Conservation (phyloP, 2,113 vertebrate species). For the Martes martes region DNA sequence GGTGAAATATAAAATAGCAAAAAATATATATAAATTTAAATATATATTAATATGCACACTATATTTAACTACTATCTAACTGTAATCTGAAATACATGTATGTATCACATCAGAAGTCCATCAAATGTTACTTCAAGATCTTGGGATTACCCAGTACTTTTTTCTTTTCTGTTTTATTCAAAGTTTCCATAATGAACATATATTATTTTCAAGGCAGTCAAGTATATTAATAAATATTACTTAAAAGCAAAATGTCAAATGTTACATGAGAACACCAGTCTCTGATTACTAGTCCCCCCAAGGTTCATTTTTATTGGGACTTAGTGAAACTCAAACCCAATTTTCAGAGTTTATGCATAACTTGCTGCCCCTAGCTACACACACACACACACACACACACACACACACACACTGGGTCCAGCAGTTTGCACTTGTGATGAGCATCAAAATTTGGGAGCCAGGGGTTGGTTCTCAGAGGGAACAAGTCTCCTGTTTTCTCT, state of each 20-base stretch:
- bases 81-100: neutral
- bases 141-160: neutral
- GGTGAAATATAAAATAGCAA: neutral
- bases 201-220: neutral
- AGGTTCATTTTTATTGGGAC: conserved; percentile 2
- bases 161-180: neutral
- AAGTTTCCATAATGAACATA: neutral
- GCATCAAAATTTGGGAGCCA: neutral
- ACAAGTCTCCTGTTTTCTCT: neutral
- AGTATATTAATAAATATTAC: neutral
- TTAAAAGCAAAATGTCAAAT: neutral
- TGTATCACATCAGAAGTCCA: neutral
- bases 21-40: neutral
- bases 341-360: neutral
- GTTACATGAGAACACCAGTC: neutral
- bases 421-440: neutral
- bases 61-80: neutral
- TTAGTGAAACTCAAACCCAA: neutral
- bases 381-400: neutral
- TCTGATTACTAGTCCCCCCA: neutral
- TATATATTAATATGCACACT: neutral
- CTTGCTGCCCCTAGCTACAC: neutral
- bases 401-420: neutral
- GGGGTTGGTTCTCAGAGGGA: neutral
- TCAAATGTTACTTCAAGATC: neutral